Evolutionary conservation across 2,113 vertebrate genomes (phyloP).

Genomic region (Suricata suricatta): DNA sequence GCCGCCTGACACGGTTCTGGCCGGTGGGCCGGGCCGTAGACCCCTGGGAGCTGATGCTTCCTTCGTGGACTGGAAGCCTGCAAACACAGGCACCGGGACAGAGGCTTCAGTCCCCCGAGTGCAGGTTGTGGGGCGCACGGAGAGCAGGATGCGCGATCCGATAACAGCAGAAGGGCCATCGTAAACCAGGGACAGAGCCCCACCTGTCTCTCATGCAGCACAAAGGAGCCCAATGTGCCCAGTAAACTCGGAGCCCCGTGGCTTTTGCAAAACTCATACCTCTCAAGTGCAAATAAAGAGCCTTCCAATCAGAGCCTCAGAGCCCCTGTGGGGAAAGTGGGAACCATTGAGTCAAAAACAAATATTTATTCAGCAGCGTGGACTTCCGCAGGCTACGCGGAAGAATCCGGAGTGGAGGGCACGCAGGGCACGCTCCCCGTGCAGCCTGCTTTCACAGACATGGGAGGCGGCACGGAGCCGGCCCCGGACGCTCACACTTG

Average conservation of each 20-base stretch:
- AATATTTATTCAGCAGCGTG: background rate
- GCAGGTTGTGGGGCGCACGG: fast-evolving
- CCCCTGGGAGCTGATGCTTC: fast-evolving
- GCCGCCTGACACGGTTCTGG: background rate
- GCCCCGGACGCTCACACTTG: fast-evolving
- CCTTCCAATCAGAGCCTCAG: background rate
- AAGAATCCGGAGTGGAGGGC: background rate
- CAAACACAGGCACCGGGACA: too few relatives aligned
- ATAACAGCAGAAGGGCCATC: background rate
- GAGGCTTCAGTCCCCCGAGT: background rate
- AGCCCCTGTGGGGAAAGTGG: background rate
- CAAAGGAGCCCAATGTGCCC: background rate
- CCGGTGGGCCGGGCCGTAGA: background rate
- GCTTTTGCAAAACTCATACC: background rate
- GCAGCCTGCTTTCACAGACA: background rate
- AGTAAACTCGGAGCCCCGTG: fast-evolving
- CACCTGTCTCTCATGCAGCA: too few relatives aligned
- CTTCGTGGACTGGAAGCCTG: background rate
- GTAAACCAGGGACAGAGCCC: fast-evolving
- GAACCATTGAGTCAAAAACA: background rate
- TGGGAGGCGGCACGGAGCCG: fast-evolving
- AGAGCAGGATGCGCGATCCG: background rate
- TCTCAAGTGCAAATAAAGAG: background rate
- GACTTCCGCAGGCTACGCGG: too few relatives aligned
- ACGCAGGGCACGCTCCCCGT: fast-evolving